Conservation (phyloP, 2,888 invertebrate genomes). For the Laspeyria flexula region DNA sequence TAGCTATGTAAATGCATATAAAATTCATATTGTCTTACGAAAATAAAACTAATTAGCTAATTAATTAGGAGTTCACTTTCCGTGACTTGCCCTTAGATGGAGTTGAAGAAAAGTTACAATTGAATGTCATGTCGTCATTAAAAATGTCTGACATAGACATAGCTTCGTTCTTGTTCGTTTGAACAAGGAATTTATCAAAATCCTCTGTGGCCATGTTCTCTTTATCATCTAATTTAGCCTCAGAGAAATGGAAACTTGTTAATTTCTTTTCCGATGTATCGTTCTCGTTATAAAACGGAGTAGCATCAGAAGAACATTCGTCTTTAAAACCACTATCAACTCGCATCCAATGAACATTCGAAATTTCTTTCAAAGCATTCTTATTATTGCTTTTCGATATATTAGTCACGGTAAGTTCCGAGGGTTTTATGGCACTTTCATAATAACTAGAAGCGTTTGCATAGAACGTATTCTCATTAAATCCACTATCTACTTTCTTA, state of each 20-base stretch:
- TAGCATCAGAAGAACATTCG: slow-evolving; percentile 73
- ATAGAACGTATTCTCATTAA: slow-evolving; percentile 77
- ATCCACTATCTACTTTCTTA: slow-evolving; percentile 78
- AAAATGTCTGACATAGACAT: slow-evolving; percentile 81
- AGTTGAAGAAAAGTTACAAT: slow-evolving; percentile 80
- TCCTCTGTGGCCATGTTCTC: slow-evolving; percentile 67
- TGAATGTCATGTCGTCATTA: slow-evolving; percentile 75
- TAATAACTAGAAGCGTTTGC: slow-evolving; percentile 79
- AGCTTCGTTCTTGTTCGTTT: slow-evolving; percentile 65
- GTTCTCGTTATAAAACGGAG: slow-evolving; percentile 64
- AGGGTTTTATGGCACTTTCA: slow-evolving; percentile 82
- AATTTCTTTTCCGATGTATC: slow-evolving; percentile 58
- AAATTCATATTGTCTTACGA: slow-evolving; percentile 59
- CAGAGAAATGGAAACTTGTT: slow-evolving; percentile 58
- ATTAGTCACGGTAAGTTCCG: slow-evolving; percentile 76
- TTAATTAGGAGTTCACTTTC: slow-evolving; percentile 57
- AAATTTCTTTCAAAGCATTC: slow-evolving; percentile 73
- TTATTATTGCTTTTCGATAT: slow-evolving; percentile 56
- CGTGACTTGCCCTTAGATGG: slow-evolving; percentile 78
- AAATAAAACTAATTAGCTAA: slow-evolving; percentile 22
- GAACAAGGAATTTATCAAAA: slow-evolving; percentile 63
- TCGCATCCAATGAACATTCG: slow-evolving; percentile 80
- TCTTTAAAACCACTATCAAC: slow-evolving; percentile 82
- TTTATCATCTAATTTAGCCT: slow-evolving; percentile 66
- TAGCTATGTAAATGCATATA: slow-evolving; percentile 66